A percentile compares a stretch with the other conserved stretches of the same genome.
These are phyloP conservation scores for Drosophila pegasa DNA, from an alignment of 2,888 invertebrate genomes.

Conservation along the genomic window DNA sequence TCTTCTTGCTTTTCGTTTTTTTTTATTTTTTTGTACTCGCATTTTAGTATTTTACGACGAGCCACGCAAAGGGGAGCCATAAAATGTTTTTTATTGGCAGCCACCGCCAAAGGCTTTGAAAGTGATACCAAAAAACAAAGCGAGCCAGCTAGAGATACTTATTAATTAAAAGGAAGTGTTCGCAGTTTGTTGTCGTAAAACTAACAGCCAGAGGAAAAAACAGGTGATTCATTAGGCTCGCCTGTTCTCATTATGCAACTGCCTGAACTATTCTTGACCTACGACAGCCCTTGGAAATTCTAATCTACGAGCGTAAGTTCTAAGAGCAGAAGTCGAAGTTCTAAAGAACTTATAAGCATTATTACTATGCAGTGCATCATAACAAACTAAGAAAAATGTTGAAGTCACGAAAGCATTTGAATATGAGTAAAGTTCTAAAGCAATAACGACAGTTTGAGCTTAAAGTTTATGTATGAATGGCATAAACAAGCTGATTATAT, in stretches of 20 bases:
- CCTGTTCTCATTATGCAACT: background rate
- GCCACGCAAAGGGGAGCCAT: slow-evolving; percentile 41
- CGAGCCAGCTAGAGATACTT: slow-evolving; percentile 19
- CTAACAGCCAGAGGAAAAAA: background rate
- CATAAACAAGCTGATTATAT: no score
- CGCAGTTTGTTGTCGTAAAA: slow-evolving; percentile 7
- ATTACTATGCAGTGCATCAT: background rate
- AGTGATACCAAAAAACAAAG: slow-evolving; percentile 21
- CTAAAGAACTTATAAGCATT: background rate
- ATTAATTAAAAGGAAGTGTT: slow-evolving; percentile 70
- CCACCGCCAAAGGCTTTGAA: slow-evolving; percentile 29
- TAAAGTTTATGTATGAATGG: background rate
- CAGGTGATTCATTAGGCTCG: slow-evolving; percentile 20
- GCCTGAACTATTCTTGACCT: slow-evolving; percentile 2
- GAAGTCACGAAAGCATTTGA: background rate
- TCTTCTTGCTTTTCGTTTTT: background rate
- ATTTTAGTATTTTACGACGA: slow-evolving; percentile 57
- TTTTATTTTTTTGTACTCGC: slow-evolving; percentile 25
- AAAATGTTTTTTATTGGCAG: slow-evolving; percentile 55
- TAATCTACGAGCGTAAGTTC: background rate
- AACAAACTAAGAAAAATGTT: background rate
- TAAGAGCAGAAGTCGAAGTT: background rate
- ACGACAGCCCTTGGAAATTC: background rate
- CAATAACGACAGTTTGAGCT: background rate
- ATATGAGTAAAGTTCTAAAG: background rate